Base-by-base conservation (phyloP, 23 tunicate species). In the Phallusia fumigata region DNA sequence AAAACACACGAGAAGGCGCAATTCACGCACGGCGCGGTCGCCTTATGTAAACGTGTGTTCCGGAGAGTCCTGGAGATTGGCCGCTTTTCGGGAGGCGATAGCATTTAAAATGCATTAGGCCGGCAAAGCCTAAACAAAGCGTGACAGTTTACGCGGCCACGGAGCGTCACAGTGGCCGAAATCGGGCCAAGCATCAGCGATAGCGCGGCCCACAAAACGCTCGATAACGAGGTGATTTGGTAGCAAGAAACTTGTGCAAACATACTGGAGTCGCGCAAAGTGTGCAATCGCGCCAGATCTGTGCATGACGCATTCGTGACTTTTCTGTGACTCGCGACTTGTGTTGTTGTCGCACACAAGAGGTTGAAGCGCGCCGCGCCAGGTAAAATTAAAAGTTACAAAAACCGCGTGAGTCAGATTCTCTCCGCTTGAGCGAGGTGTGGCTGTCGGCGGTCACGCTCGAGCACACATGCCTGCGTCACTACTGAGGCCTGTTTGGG, bases 21-120 rank as follows among this genome's bases (percentile, higher is more conserved):
- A 40, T 3, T 40, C 47, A 40, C 47, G 47, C 10, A 40, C 47
- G 47, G 47, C 47, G 47, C 10, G 47, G 47, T 40, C 47, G 47
- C 47, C 10, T 58, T 58, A 13, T 58, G 13, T 58, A 58, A 58
- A 58, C 69, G 26, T 5, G 28, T 58, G 69, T 21, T 21, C 69
- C 26, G 69, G 69, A 1, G 16, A 24, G 26, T 58, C 28, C 11
- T 21, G 28, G 16, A 58, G 69, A 24, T 21, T 24, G 28, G 26
- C 69, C 69, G 28, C 28, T 58, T 58, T 24, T 24, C 26, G 28
- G 28, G 69, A 24, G 2, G 13, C 69, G 69, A 58, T 58, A 24
- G 15, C 69, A 58, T 58, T 58, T 58, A 58, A 58, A 58, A 58
- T 58, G 69, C 69, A 58, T 58, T 58, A 58, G 69, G 28, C 69